Evolutionary conservation across 1,140 invertebrate species (phyloP).

Genomic region (Cotesia vestalis): DNA sequence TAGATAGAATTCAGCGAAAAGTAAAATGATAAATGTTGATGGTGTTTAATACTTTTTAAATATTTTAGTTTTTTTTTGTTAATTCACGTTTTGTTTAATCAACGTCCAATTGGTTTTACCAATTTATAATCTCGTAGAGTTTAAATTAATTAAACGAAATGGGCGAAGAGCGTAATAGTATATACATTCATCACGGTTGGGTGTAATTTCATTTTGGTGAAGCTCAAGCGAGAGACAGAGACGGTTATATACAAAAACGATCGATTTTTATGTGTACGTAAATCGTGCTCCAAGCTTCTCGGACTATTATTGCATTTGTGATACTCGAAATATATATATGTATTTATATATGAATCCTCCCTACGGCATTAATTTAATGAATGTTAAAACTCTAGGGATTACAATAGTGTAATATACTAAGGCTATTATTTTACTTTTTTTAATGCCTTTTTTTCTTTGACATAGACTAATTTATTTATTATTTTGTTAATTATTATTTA

Average conservation of each 20-base stretch:
- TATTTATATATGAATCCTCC: constrained; percentile 12
- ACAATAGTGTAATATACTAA: constrained; percentile 19
- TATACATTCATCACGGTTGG: constrained; percentile 20
- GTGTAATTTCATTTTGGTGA: constrained; percentile 34
- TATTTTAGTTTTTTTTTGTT: neutral
- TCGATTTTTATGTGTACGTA: constrained; percentile 34
- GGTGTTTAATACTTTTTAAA: neutral
- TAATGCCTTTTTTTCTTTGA: neutral
- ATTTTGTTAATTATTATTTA: no score
- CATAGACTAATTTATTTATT: no score
- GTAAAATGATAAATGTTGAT: neutral
- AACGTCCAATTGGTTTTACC: constrained; percentile 9
- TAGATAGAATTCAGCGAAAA: no score
- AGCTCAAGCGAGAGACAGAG: neutral
- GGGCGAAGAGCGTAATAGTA: constrained; percentile 2
- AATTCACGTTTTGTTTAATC: constrained; percentile 6
- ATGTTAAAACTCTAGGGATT: constrained; percentile 32
- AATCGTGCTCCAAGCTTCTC: constrained; percentile 22
- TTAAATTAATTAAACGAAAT: constrained; percentile 29
- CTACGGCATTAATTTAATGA: constrained; percentile 34
- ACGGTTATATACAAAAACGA: neutral
- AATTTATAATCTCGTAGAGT: constrained; percentile 20
- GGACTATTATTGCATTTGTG: constrained; percentile 29
- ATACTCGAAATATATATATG: constrained; percentile 23
- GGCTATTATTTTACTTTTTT: constrained; percentile 5